phyloP scores from a whole-genome alignment of 2,888 invertebrate species.

The Oscheius sp. region DNA sequence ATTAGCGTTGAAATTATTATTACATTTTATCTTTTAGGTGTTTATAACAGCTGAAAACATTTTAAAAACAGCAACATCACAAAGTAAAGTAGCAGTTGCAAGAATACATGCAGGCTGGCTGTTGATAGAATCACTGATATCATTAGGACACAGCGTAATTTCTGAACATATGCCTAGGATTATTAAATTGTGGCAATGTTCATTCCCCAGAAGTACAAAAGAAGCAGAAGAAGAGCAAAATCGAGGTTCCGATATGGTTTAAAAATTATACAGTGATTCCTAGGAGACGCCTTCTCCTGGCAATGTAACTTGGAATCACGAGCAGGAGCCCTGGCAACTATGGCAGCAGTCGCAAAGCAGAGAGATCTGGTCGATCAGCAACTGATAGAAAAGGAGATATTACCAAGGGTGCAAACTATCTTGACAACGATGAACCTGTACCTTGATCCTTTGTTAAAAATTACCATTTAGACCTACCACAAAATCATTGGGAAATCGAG shows the following conservation, averaged over 20 bases:
- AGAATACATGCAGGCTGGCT: constrained; percentile 98
- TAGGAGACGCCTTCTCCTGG: constrained; percentile 98
- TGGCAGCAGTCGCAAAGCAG: constrained; percentile 54
- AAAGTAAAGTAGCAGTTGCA: constrained; percentile 91
- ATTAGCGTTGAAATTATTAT: not conserved
- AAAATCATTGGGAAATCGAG: constrained; percentile 84
- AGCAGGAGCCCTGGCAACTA: constrained; percentile 88
- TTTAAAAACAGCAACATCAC: constrained; percentile 93
- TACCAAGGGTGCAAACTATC: constrained; percentile 48
- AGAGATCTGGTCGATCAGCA: constrained; percentile 48
- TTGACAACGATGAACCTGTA: constrained; percentile 51
- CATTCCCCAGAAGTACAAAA: constrained; percentile 94
- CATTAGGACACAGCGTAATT: constrained; percentile 46
- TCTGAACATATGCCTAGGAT: constrained; percentile 85
- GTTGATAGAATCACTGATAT: constrained; percentile 87
- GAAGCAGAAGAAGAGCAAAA: constrained; percentile 94
- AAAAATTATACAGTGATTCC: constrained; percentile 71
- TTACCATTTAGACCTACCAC: constrained; percentile 79
- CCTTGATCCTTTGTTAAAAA: not conserved
- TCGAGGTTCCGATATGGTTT: constrained; percentile 35
- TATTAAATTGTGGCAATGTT: constrained; percentile 94
- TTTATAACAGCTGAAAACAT: constrained; percentile 97
- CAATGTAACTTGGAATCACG: constrained; percentile 89
- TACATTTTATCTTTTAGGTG: constrained; percentile 76
- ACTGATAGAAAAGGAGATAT: constrained; percentile 48